phyloP scores from a whole-genome alignment of 1,140 invertebrate genomes.

The Mycetomoellerius zeteki region DNA sequence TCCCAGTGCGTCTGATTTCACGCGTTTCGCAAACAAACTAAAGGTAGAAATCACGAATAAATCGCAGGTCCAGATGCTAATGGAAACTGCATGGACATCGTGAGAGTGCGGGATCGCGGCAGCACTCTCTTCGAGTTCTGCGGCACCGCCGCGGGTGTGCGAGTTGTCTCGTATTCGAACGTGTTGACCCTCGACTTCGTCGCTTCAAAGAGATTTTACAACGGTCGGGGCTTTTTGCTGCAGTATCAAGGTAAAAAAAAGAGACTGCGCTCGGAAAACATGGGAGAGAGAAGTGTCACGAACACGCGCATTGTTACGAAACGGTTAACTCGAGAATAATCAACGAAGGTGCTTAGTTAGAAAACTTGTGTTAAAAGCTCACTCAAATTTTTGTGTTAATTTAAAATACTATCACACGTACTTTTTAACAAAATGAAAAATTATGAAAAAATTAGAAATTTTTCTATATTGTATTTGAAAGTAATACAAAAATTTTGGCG shows the following conservation, averaged over 20 bases:
- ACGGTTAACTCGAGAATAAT: neutral
- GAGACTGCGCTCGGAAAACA: neutral
- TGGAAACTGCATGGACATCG: slow-evolving; percentile 83
- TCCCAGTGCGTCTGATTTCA: neutral
- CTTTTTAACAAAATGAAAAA: no score
- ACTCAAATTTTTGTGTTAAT: no score
- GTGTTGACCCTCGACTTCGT: slow-evolving; percentile 83
- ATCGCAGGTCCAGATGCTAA: slow-evolving; percentile 79
- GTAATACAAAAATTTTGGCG: no score
- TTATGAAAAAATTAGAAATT: no score
- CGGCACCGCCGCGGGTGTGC: slow-evolving; percentile 81
- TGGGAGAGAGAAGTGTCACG: neutral
- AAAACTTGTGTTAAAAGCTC: no score
- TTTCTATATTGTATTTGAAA: no score
- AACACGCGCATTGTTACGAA: neutral
- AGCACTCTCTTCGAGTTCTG: slow-evolving; percentile 83
- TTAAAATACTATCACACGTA: no score
- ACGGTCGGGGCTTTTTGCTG: slow-evolving; percentile 84
- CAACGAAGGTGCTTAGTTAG: neutral
- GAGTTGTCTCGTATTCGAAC: slow-evolving; percentile 83
- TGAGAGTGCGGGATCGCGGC: slow-evolving; percentile 82
- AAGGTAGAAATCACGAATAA: slow-evolving; percentile 33
- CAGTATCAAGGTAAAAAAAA: slow-evolving; percentile 83
- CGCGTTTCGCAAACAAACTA: slow-evolving; percentile 21
- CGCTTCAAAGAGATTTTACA: slow-evolving; percentile 78